These are phyloP conservation scores for Echinops telfairi DNA, from an alignment of 2,113 vertebrate genomes.

Conservation along the genomic window DNA sequence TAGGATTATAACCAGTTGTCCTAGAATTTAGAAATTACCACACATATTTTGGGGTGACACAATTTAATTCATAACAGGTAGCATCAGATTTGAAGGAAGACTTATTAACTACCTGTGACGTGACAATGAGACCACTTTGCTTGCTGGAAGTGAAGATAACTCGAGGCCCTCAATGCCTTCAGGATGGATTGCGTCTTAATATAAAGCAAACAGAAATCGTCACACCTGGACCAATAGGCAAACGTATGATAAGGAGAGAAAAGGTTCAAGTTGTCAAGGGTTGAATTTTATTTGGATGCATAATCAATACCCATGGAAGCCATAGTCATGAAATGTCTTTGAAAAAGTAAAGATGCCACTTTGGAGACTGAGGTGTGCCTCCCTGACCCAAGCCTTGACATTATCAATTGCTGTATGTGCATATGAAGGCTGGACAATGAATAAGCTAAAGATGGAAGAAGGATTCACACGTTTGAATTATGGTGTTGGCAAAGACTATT, in stretches of 20 bases:
- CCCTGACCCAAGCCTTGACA: neutral
- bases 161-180: neutral
- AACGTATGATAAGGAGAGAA: neutral
- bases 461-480: neutral
- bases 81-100: neutral
- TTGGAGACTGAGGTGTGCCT: neutral
- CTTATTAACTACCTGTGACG: neutral
- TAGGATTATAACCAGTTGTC: too few species aligned
- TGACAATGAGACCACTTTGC: neutral
- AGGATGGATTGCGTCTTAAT: neutral
- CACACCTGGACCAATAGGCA: neutral
- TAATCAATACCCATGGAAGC: neutral
- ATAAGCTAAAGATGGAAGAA: neutral
- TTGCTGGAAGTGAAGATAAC: neutral
- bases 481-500: neutral
- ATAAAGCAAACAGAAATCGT: neutral
- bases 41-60: too few species aligned
- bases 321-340: too few species aligned
- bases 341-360: neutral
- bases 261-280: neutral
- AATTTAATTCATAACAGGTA: too few species aligned
- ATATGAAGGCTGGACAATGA: neutral
- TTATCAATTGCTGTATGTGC: neutral
- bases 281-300: neutral
- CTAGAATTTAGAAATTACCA: too few species aligned